Base-by-base conservation (phyloP, 2,888 invertebrate species). In the Pristionchus arcanus region DNA sequence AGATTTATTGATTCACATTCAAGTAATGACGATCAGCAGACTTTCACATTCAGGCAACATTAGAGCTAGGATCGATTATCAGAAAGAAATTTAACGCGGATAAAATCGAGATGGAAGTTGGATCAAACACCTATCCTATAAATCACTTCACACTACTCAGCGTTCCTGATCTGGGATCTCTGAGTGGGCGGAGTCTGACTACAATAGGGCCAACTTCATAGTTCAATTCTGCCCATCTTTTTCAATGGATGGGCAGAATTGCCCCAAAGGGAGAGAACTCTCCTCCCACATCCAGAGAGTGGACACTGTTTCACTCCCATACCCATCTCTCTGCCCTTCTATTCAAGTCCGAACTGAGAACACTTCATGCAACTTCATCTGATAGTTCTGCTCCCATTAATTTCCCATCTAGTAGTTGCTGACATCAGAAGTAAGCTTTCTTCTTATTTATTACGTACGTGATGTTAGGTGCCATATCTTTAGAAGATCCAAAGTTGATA, bases 401-500 rank as follows among this genome's bases (percentile, higher is more conserved):
- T 37, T 21, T 16, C 42, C 4, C 9, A 42, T 42, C 19, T 77
- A 0, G 25, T 42, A 11, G 1, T 16, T 71, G 71, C 71, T 16
- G n/a, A 37, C 25, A 77, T 42, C 74, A 37, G 34, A 37, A 25
- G 37, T 77, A 42, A 77, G 37, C 42, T 42, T 25, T 21, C n/a
- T 25, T 77, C 25, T 77, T n/a, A 25, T 63, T 21, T 2, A 63
- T 63, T n/a, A 4, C 7, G 1, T 63, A 63, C 63, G 63, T 49
- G 81, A 16, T 81, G 42, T 53, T 81, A 25, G 49, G 49, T 81
- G 49, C 49, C 81, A 53, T 28, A n/a, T n/a, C 25, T 81, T 81
- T 81, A 9, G 37, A 81, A 81, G 81, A 81, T 77, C n/a, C 74
- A 34, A n/a, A n/a, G n/a, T n/a, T 49, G 49, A 81, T n/a, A 81